These are phyloP conservation scores for Aulostomus chinensis DNA, from an alignment of 2,797 vertebrate genomes.

Conservation along the genomic window DNA sequence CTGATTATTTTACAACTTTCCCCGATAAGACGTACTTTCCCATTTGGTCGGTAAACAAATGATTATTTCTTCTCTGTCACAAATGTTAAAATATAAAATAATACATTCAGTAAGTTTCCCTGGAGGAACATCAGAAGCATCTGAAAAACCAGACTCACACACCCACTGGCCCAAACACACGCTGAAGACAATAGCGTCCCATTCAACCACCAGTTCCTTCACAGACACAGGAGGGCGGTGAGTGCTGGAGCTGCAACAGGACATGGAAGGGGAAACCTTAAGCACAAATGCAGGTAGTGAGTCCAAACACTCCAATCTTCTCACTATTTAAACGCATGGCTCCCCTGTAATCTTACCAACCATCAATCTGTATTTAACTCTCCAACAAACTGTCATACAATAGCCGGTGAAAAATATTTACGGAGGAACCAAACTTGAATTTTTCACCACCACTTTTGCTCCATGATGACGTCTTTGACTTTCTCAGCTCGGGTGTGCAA, in stretches of 20 bases:
- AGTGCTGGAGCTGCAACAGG: conserved; percentile 47
- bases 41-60: too few species aligned
- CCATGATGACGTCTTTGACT: conserved; percentile 38
- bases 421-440: conserved; percentile 40
- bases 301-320: conserved; percentile 63
- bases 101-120: not conserved
- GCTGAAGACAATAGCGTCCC: conserved; percentile 7
- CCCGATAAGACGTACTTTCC: too few species aligned
- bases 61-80: too few species aligned
- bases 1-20: too few species aligned
- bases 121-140: not conserved
- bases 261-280: conserved; percentile 62
- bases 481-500: too few species aligned
- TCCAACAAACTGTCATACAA: conserved; percentile 60
- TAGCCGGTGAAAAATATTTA: conserved; percentile 72
- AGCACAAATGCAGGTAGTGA: conserved; percentile 64
- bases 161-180: not conserved
- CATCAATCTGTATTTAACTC: conserved; percentile 48
- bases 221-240: conserved; percentile 37
- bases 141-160: not conserved
- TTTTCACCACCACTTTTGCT: conserved; percentile 25
- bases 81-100: not conserved
- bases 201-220: conserved; percentile 1
- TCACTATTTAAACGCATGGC: conserved; percentile 58
- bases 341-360: conserved; percentile 47